phyloP scores from a whole-genome alignment of 2,888 invertebrate species.

The Pycnomerus fuliginosus region DNA sequence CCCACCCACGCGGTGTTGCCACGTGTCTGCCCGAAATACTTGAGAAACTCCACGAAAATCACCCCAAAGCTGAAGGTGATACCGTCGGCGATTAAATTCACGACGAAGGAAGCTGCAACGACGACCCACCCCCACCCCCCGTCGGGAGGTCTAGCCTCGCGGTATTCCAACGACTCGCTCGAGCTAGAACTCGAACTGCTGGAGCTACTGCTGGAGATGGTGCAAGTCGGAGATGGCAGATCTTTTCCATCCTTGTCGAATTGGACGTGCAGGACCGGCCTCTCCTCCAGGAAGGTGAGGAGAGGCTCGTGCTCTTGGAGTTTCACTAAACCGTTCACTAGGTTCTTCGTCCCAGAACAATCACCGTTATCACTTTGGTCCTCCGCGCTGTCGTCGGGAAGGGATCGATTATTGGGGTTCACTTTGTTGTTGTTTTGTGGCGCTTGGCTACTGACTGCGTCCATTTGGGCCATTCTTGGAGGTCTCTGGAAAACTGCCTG shows the following conservation, averaged over 20 bases:
- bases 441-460: slow-evolving; percentile 26
- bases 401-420: slow-evolving; percentile 23
- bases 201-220: slow-evolving; percentile 2
- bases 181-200: slow-evolving; percentile 3
- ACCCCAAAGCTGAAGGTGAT: slow-evolving; percentile 92
- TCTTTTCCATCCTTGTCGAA: slow-evolving; percentile 55
- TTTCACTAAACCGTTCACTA: slow-evolving; percentile 13
- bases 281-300: slow-evolving; percentile 36
- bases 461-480: slow-evolving; percentile 53
- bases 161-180: slow-evolving; percentile 53
- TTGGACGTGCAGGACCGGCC: slow-evolving; percentile 59
- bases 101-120: slow-evolving; percentile 84
- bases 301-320: slow-evolving; percentile 9
- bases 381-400: slow-evolving; percentile 27
- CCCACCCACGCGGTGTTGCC: slow-evolving; percentile 90
- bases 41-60: slow-evolving; percentile 80
- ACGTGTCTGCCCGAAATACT: slow-evolving; percentile 81
- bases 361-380: slow-evolving; percentile 5
- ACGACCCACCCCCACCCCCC: slow-evolving; percentile 95
- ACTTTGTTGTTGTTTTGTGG: slow-evolving; percentile 10
- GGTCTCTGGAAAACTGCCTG: slow-evolving; percentile 52
- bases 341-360: slow-evolving; percentile 9
- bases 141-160: slow-evolving; percentile 76
- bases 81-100: slow-evolving; percentile 89
- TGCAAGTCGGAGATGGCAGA: neutral